phyloP scores from a whole-genome alignment of 2,797 vertebrate genomes.

The Eupleurogrammus muticus region DNA sequence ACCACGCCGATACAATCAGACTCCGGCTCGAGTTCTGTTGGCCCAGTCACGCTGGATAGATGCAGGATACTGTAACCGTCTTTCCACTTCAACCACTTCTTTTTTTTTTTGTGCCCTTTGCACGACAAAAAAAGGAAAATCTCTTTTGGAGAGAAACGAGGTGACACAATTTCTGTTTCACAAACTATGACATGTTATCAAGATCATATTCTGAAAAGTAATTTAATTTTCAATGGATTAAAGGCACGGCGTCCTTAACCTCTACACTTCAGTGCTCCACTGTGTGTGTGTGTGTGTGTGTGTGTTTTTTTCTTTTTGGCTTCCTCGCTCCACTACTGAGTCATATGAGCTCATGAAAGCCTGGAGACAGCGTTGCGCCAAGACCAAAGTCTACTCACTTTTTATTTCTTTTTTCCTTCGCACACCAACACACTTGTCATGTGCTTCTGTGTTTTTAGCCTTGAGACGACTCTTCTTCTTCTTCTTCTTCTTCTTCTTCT shows the following conservation, averaged over 20 bases:
- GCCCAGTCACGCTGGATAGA: neutral
- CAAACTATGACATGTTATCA: neutral
- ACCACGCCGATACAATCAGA: neutral
- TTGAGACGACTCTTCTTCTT: conserved; percentile 48
- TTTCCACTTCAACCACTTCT: neutral
- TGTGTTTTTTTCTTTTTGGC: conserved; percentile 16
- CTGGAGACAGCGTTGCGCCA: conserved; percentile 41
- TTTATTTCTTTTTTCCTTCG: neutral
- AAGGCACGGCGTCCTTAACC: conserved; percentile 29
- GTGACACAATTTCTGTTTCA: neutral
- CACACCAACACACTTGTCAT: conserved; percentile 47
- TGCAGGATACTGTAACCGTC: neutral
- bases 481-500: neutral
- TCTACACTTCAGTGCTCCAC: neutral
- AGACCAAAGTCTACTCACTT: conserved; percentile 43
- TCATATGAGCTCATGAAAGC: conserved; percentile 57
- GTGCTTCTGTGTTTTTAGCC: conserved; percentile 49
- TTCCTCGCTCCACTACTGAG: conserved; percentile 34
- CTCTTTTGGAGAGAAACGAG: neutral
- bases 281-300: conserved; percentile 14
- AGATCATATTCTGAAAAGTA: conserved; percentile 13
- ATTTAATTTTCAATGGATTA: conserved; percentile 2
- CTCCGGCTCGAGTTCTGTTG: neutral
- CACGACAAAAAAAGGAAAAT: neutral
- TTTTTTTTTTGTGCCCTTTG: neutral